Evolutionary conservation across 2,113 vertebrate species (phyloP), one percentile per base, ranked within the genome.

Genomic region (Eleginops maclovinus): DNA sequence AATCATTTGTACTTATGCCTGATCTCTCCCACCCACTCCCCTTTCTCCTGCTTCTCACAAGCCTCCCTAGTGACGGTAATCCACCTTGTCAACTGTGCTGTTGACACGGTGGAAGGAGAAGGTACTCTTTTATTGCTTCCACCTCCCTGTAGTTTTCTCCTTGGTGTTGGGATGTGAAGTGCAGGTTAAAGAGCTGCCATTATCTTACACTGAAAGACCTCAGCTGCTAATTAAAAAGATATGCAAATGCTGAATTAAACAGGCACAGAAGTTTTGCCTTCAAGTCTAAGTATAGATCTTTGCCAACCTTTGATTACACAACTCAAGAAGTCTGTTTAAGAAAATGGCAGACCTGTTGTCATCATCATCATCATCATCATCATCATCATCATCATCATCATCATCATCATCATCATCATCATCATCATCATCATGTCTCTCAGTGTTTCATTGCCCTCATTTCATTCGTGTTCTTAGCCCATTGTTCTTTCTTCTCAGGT

Each of bases 21-120:
- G 91, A 84, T 95, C 93, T 96, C 93, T 94, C 94, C 80, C 93
- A 94, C 90, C 93, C 93, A 93, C 94, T 93, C 85, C 94, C 77
- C 93, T 91, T 60, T 12, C 94, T 94, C 85, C 93, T 77, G 85
- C 92, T 94, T 92, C 73, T 95, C 94, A 94, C 96, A 98, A 99
- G 97, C 98, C 96, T 99, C 97, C 97, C 22, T 97, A 95, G 97
- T 97, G 97, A 99, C 98, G 91, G 97, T 98, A 94, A 96, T 98
- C 94, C 97, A 97, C 96, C 96, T 96, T 96, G 98, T 98, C 96
- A 98, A 94, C 93, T 89, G 94, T 92, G 94, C 94, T 85, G 95
- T 97, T 98, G 96, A 96, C 95, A 95, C 90, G 95, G 97, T 97
- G 96, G 96, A 93, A 94, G 89, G 94, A 94, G 95, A 96, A 99